These are phyloP conservation scores for Drosophila fungiperda DNA, from an alignment of 2,888 invertebrate species.

Conservation along the genomic window DNA sequence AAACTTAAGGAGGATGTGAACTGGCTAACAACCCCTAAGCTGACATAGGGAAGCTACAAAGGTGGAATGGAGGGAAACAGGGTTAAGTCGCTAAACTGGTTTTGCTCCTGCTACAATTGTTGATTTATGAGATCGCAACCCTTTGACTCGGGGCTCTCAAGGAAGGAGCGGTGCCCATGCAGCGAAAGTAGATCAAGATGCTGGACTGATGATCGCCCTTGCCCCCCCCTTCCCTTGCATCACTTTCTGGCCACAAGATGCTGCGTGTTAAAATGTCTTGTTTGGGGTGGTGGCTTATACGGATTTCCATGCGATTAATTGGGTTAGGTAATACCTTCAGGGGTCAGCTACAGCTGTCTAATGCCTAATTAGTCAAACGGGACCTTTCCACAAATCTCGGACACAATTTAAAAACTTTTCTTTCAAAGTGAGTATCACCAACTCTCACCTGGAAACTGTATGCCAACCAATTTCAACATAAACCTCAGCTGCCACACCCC, in stretches of 20 bases:
- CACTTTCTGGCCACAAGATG: constrained; percentile 49
- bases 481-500: constrained; percentile 30
- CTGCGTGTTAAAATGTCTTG: constrained; percentile 64
- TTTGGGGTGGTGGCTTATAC: constrained; percentile 43
- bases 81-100: constrained; percentile 71
- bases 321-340: constrained; percentile 9
- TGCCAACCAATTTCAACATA: constrained; percentile 25
- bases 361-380: constrained; percentile 42
- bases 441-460: constrained; percentile 5
- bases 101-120: constrained; percentile 42
- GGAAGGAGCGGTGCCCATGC: constrained; percentile 7
- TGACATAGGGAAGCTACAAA: background rate
- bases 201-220: constrained; percentile 2
- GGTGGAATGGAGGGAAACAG: constrained; percentile 15
- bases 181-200: constrained; percentile 17
- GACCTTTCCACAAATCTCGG: constrained; percentile 3
- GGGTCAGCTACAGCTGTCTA: constrained; percentile 44
- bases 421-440: background rate
- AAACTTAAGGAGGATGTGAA: background rate
- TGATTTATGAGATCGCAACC: constrained; percentile 68
- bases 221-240: background rate
- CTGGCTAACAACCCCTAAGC: constrained; percentile 46
- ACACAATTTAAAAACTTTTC: constrained; percentile 1
- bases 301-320: constrained; percentile 60
- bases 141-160: constrained; percentile 34